phyloP scores from a whole-genome alignment of 2,113 vertebrate species.

The Cephalopterus ornatus region DNA sequence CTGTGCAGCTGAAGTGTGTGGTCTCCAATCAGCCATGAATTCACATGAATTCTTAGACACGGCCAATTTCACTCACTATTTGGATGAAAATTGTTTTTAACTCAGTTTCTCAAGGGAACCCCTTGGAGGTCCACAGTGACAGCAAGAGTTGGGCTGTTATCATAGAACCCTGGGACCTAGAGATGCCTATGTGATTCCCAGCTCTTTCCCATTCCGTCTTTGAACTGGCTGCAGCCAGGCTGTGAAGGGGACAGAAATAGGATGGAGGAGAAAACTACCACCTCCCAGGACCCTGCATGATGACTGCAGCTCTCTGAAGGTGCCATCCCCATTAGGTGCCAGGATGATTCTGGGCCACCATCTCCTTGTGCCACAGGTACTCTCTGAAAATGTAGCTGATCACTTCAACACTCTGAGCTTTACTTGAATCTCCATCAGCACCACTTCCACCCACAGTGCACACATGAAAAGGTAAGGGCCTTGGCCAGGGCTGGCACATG shows the following conservation, averaged over 20 bases:
- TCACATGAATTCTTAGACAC: neutral
- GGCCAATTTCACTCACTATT: neutral
- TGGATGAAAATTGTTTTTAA: neutral
- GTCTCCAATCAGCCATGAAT: neutral
- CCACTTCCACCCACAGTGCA: neutral
- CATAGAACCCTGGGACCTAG: neutral
- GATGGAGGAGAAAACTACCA: accelerated
- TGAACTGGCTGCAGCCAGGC: neutral
- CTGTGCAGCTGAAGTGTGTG: neutral
- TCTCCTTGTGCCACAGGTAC: neutral
- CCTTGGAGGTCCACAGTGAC: neutral
- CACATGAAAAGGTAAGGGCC: neutral
- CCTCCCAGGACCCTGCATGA: neutral
- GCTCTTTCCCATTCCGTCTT: neutral
- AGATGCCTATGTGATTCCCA: neutral
- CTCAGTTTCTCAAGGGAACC: neutral
- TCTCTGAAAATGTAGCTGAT: neutral
- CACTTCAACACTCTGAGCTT: neutral
- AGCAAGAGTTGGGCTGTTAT: neutral
- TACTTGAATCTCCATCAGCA: neutral
- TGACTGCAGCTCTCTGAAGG: neutral
- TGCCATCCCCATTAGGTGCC: neutral
- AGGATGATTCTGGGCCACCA: neutral
- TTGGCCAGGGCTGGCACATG: neutral
- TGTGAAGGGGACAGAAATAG: accelerated